Base-by-base conservation (phyloP, 92 coral and sea anemone species). In the Zoanthus sansibaricus region DNA sequence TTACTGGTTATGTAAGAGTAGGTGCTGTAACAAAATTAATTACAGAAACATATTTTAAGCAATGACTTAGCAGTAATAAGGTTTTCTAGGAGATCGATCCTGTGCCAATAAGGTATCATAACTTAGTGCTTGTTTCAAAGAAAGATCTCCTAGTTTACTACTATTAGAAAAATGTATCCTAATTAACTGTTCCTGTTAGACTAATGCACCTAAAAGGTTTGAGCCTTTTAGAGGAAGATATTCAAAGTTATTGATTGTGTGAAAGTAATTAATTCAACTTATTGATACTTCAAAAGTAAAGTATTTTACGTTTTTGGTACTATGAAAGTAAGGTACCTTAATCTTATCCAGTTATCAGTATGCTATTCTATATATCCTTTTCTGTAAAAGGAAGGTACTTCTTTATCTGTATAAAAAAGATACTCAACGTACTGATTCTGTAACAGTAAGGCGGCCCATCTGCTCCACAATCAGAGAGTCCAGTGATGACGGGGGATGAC, bases 401-500 rank as follows among this genome's bases (percentile, higher is more conserved):
- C 42, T 37, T 37, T 2, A 37, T 37, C 42, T 2, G 55, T 11
- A 1, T 49, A 49, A 11, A 7, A 49, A 49, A 11, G 55, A 1
- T 49, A 7, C 55, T 9, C 12, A 49, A 49, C 55, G 73, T 86
- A 96, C 98, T 75, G 96, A 87, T 89, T 96, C 99, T 0, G 93
- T 93, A 31, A 97, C 94, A 32, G 92, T 80, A 51, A 97, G 91
- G 74, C 84, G 80, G 44, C 96, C 98, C 15, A 97, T 89, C 84
- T 97, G 98, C 59, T 95, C 98, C 69, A 97, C 96, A 89, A 97
- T 97, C 88, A 95, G 78, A 67, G 96, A 96, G 55, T 97, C 99
- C 72, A 97, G 89, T 16, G 98, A 94, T 9, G 99, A 97, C 0
- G 99, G 98, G 11, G 99, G 99, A 71, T 92, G 94, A 33, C 98